Percentiles rank a stretch among this genome's conserved stretches.
These are phyloP conservation scores for Aptenodytes patagonicus DNA, from an alignment of 2,113 vertebrate genomes.

Conservation along the genomic window DNA sequence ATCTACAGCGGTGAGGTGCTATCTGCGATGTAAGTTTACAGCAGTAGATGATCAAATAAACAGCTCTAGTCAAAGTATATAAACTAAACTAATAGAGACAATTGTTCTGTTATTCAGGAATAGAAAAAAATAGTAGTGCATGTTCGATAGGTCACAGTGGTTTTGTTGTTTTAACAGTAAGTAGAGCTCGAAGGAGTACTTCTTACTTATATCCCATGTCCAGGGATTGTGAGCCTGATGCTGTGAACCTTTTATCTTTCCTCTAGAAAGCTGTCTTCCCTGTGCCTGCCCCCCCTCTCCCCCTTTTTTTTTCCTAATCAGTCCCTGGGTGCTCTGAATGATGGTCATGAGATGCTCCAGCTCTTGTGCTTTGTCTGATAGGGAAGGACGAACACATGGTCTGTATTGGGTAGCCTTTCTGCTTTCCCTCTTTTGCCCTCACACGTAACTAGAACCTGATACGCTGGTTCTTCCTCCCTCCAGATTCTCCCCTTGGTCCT, in stretches of 20 bases:
- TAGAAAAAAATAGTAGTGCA: background rate
- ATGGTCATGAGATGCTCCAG: background rate
- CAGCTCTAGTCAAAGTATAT: background rate
- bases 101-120: background rate
- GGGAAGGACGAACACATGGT: accelerated
- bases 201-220: background rate
- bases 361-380: background rate
- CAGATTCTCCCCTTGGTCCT: too few relatives aligned
- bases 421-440: background rate
- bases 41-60: background rate
- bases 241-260: background rate
- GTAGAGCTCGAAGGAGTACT: background rate
- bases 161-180: background rate
- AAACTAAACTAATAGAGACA: background rate
- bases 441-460: accelerated
- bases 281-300: accelerated
- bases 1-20: background rate
- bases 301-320: accelerated
- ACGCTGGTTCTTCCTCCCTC: background rate
- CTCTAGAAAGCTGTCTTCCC: background rate
- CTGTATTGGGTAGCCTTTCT: background rate
- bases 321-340: background rate
- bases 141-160: background rate
- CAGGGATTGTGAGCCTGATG: background rate
- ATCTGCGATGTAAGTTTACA: background rate